phyloP scores from a whole-genome alignment of 1,140 invertebrate species.

The Daktulosphaira vitifoliae region DNA sequence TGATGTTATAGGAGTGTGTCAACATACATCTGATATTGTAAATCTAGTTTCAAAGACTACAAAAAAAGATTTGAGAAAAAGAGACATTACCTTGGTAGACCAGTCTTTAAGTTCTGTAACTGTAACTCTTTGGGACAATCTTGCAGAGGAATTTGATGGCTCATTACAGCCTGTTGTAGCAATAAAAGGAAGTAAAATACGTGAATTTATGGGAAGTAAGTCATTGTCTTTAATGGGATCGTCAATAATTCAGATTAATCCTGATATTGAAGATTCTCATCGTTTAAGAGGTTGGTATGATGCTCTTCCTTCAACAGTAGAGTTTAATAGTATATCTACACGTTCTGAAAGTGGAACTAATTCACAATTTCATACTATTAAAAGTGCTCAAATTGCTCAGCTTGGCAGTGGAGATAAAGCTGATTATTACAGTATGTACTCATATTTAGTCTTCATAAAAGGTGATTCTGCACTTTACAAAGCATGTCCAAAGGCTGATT shows the following conservation, averaged over 20 bases:
- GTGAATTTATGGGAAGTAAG: conserved; percentile 55
- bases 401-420: conserved; percentile 60
- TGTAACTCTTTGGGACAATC: conserved; percentile 66
- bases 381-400: conserved; percentile 46
- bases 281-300: conserved; percentile 74
- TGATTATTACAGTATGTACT: conserved; percentile 55
- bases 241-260: conserved; percentile 66
- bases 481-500: conserved; percentile 73
- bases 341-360: conserved; percentile 10
- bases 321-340: conserved; percentile 54
- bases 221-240: conserved; percentile 46
- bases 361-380: conserved; percentile 51
- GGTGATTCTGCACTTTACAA: conserved; percentile 79
- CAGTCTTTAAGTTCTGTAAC: conserved; percentile 64
- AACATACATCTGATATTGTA: conserved; percentile 59
- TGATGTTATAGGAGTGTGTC: conserved; percentile 90
- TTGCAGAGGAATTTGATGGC: conserved; percentile 77
- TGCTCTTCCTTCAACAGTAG: conserved; percentile 49
- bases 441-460: conserved; percentile 57
- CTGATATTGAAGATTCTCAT: conserved; percentile 80
- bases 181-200: conserved; percentile 65
- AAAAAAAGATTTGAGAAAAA: conserved; percentile 77
- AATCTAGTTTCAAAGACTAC: conserved; percentile 62
- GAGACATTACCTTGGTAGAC: conserved; percentile 83
- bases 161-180: conserved; percentile 68